Base-by-base conservation (phyloP, 2,113 vertebrate genomes). In the Pteronura brasiliensis region DNA sequence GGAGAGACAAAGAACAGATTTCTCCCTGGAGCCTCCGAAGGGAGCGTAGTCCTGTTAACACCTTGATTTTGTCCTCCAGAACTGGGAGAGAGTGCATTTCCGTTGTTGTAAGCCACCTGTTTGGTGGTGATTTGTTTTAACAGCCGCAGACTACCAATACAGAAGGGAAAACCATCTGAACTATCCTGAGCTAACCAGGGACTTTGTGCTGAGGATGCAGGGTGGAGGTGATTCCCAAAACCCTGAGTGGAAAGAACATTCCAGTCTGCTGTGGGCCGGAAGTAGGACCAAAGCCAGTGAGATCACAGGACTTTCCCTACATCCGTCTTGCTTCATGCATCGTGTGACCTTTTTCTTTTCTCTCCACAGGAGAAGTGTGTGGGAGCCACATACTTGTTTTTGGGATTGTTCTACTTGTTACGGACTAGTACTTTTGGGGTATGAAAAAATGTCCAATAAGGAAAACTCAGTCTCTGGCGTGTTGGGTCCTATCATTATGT, bases 401-500 rank as follows among this genome's bases (percentile, higher is more conserved):
- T 90, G 85, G 80, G 80, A 76, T 82, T 0, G 0, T 61, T 80
- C 61, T 36, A 44, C 63, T 85, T 34, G 15, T 69, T n/a, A 57
- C 6, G 25, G 25, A 55, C 47, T n/a, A 3, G 21, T 47, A 9
- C 57, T 90, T 47, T n/a, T 4, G 1, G 11, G 14, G 47, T 9
- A 25, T 6, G 52, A 77, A 76, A 44, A 59, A 47, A 13, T 20
- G 31, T 65, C 88, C 31, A 36, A 29, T 4, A 34, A 69, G 44
- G 67, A 55, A 65, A 81, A 39, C 1, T 7, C 49, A 69, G 3
- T 69, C 14, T 7, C 36, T 52, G 23, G 2, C 23, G 17, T 10
- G n/a, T 34, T 21, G 80, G 47, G 1, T 18, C 3, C 7, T 25
- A 10, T 31, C 2, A 4, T 21, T 0, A 0, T n/a, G 31, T n/a